These are phyloP conservation scores for Hypercompe scribonia DNA, from an alignment of 2,888 invertebrate species.

Conservation along the genomic window DNA sequence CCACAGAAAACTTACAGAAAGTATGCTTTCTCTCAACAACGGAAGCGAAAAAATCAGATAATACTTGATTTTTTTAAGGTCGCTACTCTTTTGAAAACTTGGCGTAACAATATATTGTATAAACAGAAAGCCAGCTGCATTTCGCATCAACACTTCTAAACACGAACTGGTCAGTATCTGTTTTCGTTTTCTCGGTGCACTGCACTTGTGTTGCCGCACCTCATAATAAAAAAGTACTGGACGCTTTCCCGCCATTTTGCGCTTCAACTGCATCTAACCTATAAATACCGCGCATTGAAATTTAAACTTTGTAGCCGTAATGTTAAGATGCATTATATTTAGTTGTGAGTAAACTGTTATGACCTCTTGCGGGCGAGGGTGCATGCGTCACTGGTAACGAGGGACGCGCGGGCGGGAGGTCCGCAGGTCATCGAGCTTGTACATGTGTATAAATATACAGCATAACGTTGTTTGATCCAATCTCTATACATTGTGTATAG, in stretches of 20 bases:
- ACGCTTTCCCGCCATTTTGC: constrained; percentile 71
- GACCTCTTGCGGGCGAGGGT: constrained; percentile 58
- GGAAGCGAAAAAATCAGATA: constrained; percentile 20
- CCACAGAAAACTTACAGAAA: background rate
- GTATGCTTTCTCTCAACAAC: constrained; percentile 5
- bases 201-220: constrained; percentile 74
- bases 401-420: constrained; percentile 62
- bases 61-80: constrained; percentile 19
- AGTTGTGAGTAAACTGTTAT: constrained; percentile 47
- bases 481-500: constrained; percentile 50
- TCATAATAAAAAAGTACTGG: constrained; percentile 76
- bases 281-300: constrained; percentile 41
- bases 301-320: constrained; percentile 38
- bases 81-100: constrained; percentile 7
- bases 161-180: constrained; percentile 59
- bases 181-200: constrained; percentile 76
- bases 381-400: constrained; percentile 79
- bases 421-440: constrained; percentile 81
- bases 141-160: constrained; percentile 58
- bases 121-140: constrained; percentile 57
- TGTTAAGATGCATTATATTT: constrained; percentile 53
- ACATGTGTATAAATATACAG: constrained; percentile 59
- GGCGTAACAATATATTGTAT: constrained; percentile 29
- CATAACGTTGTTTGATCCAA: constrained; percentile 68
- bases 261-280: constrained; percentile 56